These are phyloP conservation scores for Anthrax anthrax DNA, from an alignment of 2,888 invertebrate species.

Conservation along the genomic window DNA sequence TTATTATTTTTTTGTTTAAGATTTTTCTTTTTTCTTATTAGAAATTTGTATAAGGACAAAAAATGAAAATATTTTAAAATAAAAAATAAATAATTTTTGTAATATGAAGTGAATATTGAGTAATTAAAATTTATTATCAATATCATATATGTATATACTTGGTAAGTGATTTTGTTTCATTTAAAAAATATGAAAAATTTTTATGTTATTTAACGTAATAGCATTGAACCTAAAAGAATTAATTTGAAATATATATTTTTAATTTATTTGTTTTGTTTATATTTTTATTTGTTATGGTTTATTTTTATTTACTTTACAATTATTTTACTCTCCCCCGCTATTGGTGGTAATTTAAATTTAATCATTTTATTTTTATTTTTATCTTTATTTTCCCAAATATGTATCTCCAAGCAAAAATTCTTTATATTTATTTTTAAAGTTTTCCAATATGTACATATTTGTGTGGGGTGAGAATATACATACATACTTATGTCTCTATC, in stretches of 20 bases:
- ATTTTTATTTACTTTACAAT: constrained; percentile 2
- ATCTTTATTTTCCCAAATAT: background rate
- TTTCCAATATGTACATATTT: constrained; percentile 7
- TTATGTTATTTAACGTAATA: too few species aligned
- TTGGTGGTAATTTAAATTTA: constrained; percentile 9
- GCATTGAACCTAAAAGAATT: background rate
- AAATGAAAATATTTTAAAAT: background rate
- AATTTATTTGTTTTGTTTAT: too few species aligned
- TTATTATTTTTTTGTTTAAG: background rate
- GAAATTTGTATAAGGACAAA: too few species aligned
- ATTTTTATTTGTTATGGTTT: constrained; percentile 4
- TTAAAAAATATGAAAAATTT: constrained; percentile 1
- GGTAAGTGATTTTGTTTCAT: too few species aligned
- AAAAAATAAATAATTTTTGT: constrained; percentile 11
- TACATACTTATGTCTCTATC: too few species aligned
- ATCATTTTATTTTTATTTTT: constrained; percentile 1
- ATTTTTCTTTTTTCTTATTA: too few species aligned
- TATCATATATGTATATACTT: background rate
- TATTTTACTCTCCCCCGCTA: constrained; percentile 13
- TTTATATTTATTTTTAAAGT: constrained; percentile 1
- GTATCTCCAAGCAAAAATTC: background rate
- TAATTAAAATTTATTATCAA: constrained; percentile 4
- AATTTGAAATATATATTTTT: background rate
- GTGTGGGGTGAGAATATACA: constrained; percentile 12
- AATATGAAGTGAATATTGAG: constrained; percentile 14